phyloP scores from a whole-genome alignment of 2,797 vertebrate species.

The Chloroceryle amazona region DNA sequence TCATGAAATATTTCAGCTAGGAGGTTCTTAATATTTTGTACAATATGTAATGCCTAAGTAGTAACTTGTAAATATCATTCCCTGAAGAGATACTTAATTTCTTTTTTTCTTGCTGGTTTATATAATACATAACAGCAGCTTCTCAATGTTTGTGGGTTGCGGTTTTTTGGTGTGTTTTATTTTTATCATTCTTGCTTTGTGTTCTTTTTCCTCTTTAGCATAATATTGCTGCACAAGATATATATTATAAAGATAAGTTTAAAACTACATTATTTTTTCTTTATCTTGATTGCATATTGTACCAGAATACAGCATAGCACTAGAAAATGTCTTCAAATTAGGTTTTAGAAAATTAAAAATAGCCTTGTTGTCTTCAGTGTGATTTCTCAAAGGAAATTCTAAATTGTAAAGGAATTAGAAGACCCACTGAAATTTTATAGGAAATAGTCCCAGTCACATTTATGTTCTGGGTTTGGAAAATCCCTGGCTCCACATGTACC shows the following conservation, averaged over 20 bases:
- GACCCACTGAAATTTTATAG: background rate
- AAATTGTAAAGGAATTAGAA: background rate
- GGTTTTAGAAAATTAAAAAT: background rate
- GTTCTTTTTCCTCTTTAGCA: background rate
- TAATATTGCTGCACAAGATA: background rate
- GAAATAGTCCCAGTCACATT: background rate
- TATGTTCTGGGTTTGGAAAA: background rate
- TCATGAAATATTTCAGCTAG: background rate
- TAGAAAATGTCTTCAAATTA: background rate
- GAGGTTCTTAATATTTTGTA: background rate
- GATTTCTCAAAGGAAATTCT: background rate
- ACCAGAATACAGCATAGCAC: background rate
- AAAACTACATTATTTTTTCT: background rate
- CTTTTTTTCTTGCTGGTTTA: background rate
- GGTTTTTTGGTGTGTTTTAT: background rate
- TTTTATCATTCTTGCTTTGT: background rate
- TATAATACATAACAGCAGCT: background rate
- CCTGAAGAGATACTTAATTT: background rate
- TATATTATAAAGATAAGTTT: background rate
- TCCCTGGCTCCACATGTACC: background rate
- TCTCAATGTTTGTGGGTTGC: background rate
- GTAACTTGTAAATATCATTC: background rate
- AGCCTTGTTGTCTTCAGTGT: background rate
- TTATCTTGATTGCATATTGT: background rate
- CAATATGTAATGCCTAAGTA: rapidly evolving